Percentiles rank a stretch among this genome's conserved stretches.
These are phyloP conservation scores for Stomorhina lunata DNA, from an alignment of 2,888 invertebrate species.

Conservation along the genomic window DNA sequence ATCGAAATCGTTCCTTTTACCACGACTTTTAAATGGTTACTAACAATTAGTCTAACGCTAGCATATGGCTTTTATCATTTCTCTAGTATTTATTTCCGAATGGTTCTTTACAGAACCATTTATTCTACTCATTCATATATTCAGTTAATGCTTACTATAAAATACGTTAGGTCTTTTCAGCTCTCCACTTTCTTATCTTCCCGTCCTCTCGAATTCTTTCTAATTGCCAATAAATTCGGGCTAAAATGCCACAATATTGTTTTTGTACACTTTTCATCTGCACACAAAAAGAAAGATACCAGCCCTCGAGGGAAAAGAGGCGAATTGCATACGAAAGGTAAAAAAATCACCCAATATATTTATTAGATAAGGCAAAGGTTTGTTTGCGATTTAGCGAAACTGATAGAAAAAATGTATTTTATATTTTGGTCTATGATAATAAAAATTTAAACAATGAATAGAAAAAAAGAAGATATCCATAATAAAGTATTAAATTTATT, in stretches of 20 bases:
- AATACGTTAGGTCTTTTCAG: background rate
- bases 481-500: background rate
- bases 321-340: background rate
- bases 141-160: too few species aligned
- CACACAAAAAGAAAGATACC: background rate
- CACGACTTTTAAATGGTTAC: slow-evolving; percentile 71
- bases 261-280: background rate
- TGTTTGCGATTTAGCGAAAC: background rate
- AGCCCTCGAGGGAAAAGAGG: background rate
- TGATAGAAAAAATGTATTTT: slow-evolving; percentile 11
- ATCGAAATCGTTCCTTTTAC: slow-evolving; percentile 57
- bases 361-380: slow-evolving; percentile 23
- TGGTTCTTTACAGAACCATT: background rate
- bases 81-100: slow-evolving; percentile 31
- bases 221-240: background rate
- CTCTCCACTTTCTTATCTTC: background rate
- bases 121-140: too few species aligned
- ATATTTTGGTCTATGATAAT: background rate
- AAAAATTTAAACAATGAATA: background rate
- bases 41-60: slow-evolving; percentile 75
- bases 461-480: background rate
- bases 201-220: background rate
- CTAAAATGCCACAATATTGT: background rate
- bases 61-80: slow-evolving; percentile 73
- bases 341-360: slow-evolving; percentile 23